Percentiles rank a stretch among this genome's conserved stretches.
Evolutionary conservation across 1,140 invertebrate species (phyloP).

Genomic region (Xylocopa sonorina): DNA sequence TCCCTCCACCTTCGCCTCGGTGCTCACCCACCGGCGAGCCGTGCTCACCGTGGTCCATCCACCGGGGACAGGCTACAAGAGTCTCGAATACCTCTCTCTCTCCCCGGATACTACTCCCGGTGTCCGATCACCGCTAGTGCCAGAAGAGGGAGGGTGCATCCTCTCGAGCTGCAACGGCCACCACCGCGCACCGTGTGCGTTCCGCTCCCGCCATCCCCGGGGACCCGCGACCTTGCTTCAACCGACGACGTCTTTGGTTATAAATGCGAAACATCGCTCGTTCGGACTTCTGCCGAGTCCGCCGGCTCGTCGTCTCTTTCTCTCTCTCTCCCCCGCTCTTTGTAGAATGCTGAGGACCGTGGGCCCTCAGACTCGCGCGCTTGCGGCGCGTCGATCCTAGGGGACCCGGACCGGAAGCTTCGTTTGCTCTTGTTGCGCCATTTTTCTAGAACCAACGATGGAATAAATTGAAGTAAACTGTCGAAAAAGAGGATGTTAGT

Average conservation of each 20-base stretch:
- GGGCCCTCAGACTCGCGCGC: too few relatives aligned
- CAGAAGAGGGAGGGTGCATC: slow-evolving; percentile 40
- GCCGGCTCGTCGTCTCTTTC: too few relatives aligned
- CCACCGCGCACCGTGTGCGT: slow-evolving; percentile 9
- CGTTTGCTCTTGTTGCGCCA: too few relatives aligned
- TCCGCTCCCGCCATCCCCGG: neutral
- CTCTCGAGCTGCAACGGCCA: slow-evolving; percentile 25
- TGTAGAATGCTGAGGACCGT: too few relatives aligned
- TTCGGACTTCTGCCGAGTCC: slow-evolving; percentile 33
- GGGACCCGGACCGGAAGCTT: too few relatives aligned
- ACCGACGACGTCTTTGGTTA: slow-evolving; percentile 22
- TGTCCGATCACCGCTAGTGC: slow-evolving; percentile 70
- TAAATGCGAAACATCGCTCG: slow-evolving; percentile 42
- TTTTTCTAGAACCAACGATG: too few relatives aligned
- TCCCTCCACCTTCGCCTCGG: slow-evolving; percentile 63
- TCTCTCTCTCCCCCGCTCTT: too few relatives aligned
- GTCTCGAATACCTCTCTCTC: slow-evolving; percentile 80
- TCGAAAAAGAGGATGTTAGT: too few relatives aligned
- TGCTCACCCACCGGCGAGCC: slow-evolving; percentile 72
- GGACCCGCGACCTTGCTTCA: slow-evolving; percentile 29
- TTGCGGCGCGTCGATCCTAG: too few relatives aligned
- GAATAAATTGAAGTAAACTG: too few relatives aligned
- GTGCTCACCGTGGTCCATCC: slow-evolving; percentile 72
- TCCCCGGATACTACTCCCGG: slow-evolving; percentile 71
- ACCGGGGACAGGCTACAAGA: slow-evolving; percentile 78